Evolutionary conservation across 2,113 vertebrate genomes (phyloP), one percentile per base, ranked within the genome.

Genomic region (Archilochus colubris): DNA sequence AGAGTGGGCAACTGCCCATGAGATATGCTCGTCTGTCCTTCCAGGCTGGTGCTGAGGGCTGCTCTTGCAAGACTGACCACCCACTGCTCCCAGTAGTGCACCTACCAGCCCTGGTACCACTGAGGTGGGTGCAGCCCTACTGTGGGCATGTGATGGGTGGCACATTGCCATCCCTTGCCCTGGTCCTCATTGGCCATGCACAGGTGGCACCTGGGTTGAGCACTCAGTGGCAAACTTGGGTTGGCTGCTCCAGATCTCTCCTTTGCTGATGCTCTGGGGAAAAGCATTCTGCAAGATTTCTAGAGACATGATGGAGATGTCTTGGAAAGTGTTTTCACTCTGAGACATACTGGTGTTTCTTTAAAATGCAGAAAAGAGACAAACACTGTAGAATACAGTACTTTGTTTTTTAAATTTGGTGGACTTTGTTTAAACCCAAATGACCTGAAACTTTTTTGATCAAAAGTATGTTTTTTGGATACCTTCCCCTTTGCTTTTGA

Each of bases 121-220:
- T 0, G 8, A 51, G 38, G 46, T 30, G 24, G 12, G 38, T 33
- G 36, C 38, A 64, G 43, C 57, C 19, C 25, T 20, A 22, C 30
- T 24, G 62, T 11, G 3, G 38, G 38, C 44, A 13, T 4, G 1
- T 10, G 27, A 15, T 59, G 44, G 36, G n/a, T 2, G 3, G 19
- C 2, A 4, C 0, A 6, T 43, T 0, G 0, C 30, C 4, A 0
- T 27, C 61, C 24, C 40, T 58, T 24, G 24, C 20, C 24, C 43
- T 73, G 27, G 30, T 48, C 72, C 48, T 79, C 31, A 7, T 19
- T 14, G 23, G 20, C 33, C 31, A 12, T 6, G 28, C 1, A 3
- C 40, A 59, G 11, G 40, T 55, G 63, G 57, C 33, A 7, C 23
- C 17, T n/a, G 10, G 44, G 50, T 43, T 53, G 25, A 30, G 20